A percentile compares a stretch with the other conserved stretches of the same genome.
Evolutionary conservation across 64 coral and sea anemone genomes (phyloP).

Genomic region (Actinia tenebrosa): DNA sequence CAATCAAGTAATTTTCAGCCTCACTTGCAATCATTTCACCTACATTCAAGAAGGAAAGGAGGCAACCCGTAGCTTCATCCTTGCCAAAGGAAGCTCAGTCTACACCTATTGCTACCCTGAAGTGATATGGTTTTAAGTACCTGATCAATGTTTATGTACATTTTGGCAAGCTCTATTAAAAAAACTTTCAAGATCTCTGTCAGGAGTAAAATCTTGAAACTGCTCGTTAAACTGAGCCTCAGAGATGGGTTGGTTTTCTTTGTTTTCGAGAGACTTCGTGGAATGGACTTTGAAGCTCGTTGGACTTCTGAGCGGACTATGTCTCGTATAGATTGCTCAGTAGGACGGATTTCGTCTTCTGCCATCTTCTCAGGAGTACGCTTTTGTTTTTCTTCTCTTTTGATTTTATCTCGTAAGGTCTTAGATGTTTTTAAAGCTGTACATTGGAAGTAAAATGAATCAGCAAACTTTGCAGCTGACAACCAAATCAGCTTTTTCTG

Average conservation of each 20-base stretch:
- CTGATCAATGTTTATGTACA: slow-evolving; percentile 39
- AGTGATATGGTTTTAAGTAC: slow-evolving; percentile 1
- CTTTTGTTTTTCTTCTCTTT: slow-evolving; percentile 1
- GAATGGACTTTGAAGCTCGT: neutral
- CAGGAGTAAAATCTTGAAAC: slow-evolving; percentile 40
- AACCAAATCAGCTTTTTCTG: slow-evolving; percentile 14
- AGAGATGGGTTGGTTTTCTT: slow-evolving; percentile 10
- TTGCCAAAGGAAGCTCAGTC: neutral
- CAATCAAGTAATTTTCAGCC: slow-evolving; percentile 28
- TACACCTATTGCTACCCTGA: slow-evolving; percentile 42
- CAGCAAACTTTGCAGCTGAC: slow-evolving; percentile 18
- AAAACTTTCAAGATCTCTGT: slow-evolving; percentile 47
- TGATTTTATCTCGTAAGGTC: slow-evolving; percentile 5
- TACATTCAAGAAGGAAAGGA: slow-evolving; percentile 45
- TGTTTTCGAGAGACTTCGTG: neutral
- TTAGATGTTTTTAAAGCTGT: neutral
- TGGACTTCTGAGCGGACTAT: neutral
- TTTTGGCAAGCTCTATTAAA: slow-evolving; percentile 43
- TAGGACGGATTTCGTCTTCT: neutral
- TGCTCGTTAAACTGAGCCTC: slow-evolving; percentile 13
- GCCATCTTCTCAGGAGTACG: neutral
- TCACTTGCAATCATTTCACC: slow-evolving; percentile 34
- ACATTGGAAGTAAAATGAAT: slow-evolving; percentile 9
- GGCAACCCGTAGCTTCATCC: slow-evolving; percentile 40
- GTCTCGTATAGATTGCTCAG: slow-evolving; percentile 6